These are phyloP conservation scores for Megalonaias nervosa DNA, from an alignment of 1,140 invertebrate species.

Conservation along the genomic window DNA sequence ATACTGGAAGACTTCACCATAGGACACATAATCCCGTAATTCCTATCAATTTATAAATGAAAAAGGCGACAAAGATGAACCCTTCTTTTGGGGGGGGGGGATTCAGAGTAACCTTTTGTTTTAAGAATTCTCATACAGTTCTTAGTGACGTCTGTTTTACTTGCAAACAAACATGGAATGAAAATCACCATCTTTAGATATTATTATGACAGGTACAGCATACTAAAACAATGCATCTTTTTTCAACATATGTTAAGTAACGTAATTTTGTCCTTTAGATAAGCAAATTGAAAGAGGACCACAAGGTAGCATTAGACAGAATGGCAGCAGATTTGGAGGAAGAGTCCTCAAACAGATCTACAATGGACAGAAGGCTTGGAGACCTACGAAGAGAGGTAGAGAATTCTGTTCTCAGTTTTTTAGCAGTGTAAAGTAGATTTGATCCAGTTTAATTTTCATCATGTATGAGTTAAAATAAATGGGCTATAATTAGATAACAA, in stretches of 20 bases:
- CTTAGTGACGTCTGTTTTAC: neutral
- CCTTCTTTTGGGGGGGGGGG: fast-evolving
- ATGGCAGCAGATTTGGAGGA: constrained; percentile 81
- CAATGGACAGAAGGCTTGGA: constrained; percentile 80
- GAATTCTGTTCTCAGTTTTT: neutral
- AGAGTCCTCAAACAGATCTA: constrained; percentile 80
- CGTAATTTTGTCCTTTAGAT: constrained; percentile 50
- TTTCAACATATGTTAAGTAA: neutral
- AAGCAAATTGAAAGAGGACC: constrained; percentile 70
- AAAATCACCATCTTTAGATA: neutral
- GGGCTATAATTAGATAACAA: neutral
- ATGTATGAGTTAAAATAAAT: neutral
- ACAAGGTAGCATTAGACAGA: constrained; percentile 80
- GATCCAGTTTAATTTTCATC: neutral
- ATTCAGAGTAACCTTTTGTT: no score
- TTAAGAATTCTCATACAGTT: no score
- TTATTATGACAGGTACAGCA: neutral
- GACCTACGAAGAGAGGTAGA: constrained; percentile 81
- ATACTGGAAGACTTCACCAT: no score
- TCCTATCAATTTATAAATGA: no score
- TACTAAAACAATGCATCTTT: neutral
- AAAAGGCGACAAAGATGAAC: no score
- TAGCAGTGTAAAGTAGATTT: neutral
- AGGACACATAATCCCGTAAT: no score
- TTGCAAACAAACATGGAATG: neutral